Evolutionary conservation across 2,888 invertebrate species (phyloP).

Genomic region (Stenoptilia bipunctidactyla): DNA sequence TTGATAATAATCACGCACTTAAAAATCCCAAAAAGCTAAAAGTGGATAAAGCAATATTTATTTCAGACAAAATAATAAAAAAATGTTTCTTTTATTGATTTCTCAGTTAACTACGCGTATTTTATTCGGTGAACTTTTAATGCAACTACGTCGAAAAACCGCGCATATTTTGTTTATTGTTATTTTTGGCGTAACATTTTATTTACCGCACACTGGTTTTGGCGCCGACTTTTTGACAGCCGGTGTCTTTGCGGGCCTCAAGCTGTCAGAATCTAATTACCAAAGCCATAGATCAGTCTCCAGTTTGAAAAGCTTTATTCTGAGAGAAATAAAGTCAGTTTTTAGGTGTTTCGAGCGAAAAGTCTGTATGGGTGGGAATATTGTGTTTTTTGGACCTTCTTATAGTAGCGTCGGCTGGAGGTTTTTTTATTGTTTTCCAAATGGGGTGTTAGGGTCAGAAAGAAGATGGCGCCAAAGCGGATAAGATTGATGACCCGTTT

Average conservation of each 20-base stretch:
- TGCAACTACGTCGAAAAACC: conserved; percentile 16
- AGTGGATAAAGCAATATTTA: no score
- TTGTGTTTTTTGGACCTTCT: conserved; percentile 48
- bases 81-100: no score
- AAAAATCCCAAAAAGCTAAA: no score
- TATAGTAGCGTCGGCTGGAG: conserved; percentile 44
- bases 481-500: conserved; percentile 52
- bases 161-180: conserved; percentile 34
- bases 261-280: conserved; percentile 68
- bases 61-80: no score
- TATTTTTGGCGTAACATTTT: conserved; percentile 36
- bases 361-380: conserved; percentile 19
- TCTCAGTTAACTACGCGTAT: no score
- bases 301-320: conserved; percentile 18
- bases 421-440: conserved; percentile 33
- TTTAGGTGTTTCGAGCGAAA: conserved; percentile 14
- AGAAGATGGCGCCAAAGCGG: conserved; percentile 47
- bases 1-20: no score
- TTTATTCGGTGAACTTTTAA: no score
- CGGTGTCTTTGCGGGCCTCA: conserved; percentile 59
- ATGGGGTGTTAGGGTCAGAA: conserved; percentile 54
- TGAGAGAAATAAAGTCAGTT: conserved; percentile 19
- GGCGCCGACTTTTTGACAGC: conserved; percentile 66
- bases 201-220: conserved; percentile 46
- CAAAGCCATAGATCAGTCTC: conserved; percentile 25